Conservation (phyloP, 2,113 vertebrate genomes). For the Murina feae region DNA sequence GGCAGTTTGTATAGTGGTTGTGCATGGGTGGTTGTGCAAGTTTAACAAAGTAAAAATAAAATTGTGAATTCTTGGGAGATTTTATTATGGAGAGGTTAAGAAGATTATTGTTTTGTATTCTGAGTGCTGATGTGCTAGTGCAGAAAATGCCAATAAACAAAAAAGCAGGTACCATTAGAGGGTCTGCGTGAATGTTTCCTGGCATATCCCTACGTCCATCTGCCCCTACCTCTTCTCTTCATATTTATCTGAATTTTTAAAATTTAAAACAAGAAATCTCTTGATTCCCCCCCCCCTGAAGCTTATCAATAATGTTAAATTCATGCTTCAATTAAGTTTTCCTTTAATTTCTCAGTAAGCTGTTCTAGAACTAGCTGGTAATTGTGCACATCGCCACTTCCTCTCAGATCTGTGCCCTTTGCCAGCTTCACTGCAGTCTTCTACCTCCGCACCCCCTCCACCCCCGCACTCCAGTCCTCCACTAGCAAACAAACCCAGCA, state of each 20-base stretch:
- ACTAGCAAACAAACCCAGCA: conserved; percentile 74
- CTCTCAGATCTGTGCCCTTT: conserved; percentile 14
- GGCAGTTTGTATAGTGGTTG: neutral
- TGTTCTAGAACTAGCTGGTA: conserved; percentile 21
- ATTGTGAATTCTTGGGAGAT: neutral
- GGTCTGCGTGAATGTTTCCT: neutral
- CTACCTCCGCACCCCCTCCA: conserved; percentile 54
- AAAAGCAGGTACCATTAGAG: neutral
- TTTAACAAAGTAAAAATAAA: conserved; percentile 51
- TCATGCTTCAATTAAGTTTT: neutral
- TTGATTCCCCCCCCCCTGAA: neutral
- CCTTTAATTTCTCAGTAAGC: conserved; percentile 31
- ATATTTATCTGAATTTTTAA: conserved; percentile 12
- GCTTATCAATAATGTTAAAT: conserved; percentile 32
- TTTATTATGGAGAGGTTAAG: neutral
- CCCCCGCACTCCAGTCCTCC: conserved; percentile 61
- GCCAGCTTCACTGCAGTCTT: conserved; percentile 83
- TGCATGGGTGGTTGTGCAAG: neutral
- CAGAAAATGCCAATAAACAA: conserved; percentile 32
- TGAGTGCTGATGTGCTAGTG: neutral
- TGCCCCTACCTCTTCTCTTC: conserved; percentile 1
- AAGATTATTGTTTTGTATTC: conserved; percentile 15
- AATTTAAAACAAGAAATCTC: conserved; percentile 12
- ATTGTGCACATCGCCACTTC: neutral
- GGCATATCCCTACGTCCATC: neutral